Evolutionary conservation across 2,113 vertebrate genomes (phyloP), one percentile per base, ranked within the genome.

Genomic region (Rhabdomys dilectus): DNA sequence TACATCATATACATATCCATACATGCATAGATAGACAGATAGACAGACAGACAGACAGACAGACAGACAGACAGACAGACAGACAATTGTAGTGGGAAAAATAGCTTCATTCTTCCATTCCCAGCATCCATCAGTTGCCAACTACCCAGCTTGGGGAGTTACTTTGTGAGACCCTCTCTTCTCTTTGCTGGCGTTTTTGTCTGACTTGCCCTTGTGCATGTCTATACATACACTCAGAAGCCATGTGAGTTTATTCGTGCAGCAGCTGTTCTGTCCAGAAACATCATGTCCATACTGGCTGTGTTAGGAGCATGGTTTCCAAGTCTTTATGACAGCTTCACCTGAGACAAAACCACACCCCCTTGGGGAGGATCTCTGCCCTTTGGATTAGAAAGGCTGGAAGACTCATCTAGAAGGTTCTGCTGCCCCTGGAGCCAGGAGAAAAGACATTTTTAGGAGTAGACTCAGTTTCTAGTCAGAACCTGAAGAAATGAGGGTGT

Each of bases 361-460:
- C 36, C 5, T 22, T 53, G 21, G 24, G 62, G 29, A 66, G 62
- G 70, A 81, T 76, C 56, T 56, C 36, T 39, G 64, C 51, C n/a
- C n/a, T 88, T 60, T 72, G 51, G 31, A 45, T 36, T 72, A 80
- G 19, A 92, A 95, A 89, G n/a, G 87, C 81, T 93, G 62, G 81
- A 9, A 86, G 11, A 17, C 10, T 58, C 22, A 90, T 13, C 22
- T 26, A 53, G 53, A 24, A 86, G 29, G 68, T 6, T 36, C 19
- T 82, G 36, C 60, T 86, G 7, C n/a, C n/a, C 89, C 36, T 78
- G 60, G 34, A 93, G 15, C 42, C 24, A 58, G 48, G 29, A 51
- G 12, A 80, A 45, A 34, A 88, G 42, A 95, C 19, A 78, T 42
- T 51, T 93, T 88, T 39, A 88, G 58, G 42, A 10, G n/a, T 56